These are phyloP conservation scores for Pyrgus malvae DNA, from an alignment of 2,888 invertebrate species.

Conservation along the genomic window DNA sequence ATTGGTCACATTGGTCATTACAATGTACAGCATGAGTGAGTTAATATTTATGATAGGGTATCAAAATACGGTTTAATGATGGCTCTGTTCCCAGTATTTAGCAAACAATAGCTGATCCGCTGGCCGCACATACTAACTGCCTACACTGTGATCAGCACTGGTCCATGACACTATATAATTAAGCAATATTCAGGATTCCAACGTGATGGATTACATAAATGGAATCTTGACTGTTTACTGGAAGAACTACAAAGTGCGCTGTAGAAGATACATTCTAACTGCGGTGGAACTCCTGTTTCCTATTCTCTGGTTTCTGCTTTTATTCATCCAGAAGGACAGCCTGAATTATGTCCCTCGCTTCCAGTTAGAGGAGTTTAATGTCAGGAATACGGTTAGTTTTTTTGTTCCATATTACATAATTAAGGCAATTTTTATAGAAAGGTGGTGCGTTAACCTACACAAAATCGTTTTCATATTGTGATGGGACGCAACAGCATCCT, in stretches of 20 bases:
- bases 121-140: conserved; percentile 3
- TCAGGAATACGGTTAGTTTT: conserved; percentile 16
- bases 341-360: conserved; percentile 6
- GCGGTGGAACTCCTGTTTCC: conserved; percentile 1
- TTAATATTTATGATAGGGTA: background rate
- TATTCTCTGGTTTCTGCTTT: background rate
- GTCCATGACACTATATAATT: background rate
- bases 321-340: conserved; percentile 9
- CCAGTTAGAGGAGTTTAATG: conserved; percentile 11
- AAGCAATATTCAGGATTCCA: background rate
- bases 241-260: conserved; percentile 9
- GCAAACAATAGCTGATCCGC: conserved; percentile 19
- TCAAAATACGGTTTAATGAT: conserved; percentile 10
- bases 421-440: no score
- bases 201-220: background rate
- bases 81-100: conserved; percentile 13
- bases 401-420: no score
- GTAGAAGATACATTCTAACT: conserved; percentile 16
- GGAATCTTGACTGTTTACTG: background rate
- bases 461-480: no score
- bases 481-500: no score
- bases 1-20: no score
- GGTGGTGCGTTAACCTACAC: no score
- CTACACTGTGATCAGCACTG: background rate
- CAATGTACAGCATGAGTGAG: background rate